Percentiles rank a stretch among this genome's conserved stretches.
phyloP scores from a whole-genome alignment of 1,140 invertebrate genomes.

The Theocolax elegans region DNA sequence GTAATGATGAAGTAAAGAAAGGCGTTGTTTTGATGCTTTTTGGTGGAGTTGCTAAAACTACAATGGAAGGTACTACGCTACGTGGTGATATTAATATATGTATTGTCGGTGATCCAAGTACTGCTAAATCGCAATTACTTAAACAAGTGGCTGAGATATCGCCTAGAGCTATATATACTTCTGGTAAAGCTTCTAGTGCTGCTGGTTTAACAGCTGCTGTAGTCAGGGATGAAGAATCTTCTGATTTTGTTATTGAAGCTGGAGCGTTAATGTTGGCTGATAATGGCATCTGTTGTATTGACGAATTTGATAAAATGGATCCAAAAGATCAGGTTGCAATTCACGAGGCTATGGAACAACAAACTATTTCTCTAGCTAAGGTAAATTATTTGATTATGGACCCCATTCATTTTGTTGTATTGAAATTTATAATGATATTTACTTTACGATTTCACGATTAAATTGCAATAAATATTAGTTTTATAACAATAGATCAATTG shows the following conservation, averaged over 20 bases:
- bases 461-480: too few species aligned
- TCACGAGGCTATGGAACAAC: slow-evolving; percentile 99
- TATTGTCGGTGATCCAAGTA: slow-evolving; percentile 98
- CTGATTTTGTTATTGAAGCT: slow-evolving; percentile 99
- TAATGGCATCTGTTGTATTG: slow-evolving; percentile 99
- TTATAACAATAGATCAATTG: too few species aligned
- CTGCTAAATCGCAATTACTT: slow-evolving; percentile 97
- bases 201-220: slow-evolving; percentile 98
- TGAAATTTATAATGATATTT: too few species aligned
- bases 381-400: too few species aligned
- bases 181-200: slow-evolving; percentile 97
- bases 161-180: slow-evolving; percentile 97
- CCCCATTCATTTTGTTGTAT: too few species aligned
- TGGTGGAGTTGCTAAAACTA: slow-evolving; percentile 97
- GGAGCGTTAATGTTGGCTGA: slow-evolving; percentile 99
- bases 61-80: slow-evolving; percentile 86
- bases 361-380: slow-evolving; percentile 98
- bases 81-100: slow-evolving; percentile 98
- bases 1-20: slow-evolving; percentile 97
- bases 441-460: too few species aligned
- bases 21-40: slow-evolving; percentile 97
- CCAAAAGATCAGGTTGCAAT: slow-evolving; percentile 97
- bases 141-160: slow-evolving; percentile 97
- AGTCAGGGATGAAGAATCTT: slow-evolving; percentile 96
- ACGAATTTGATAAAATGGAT: slow-evolving; percentile 99